Evolutionary conservation across 2,888 invertebrate genomes (phyloP).

Genomic region (Nemurella pictetii): DNA sequence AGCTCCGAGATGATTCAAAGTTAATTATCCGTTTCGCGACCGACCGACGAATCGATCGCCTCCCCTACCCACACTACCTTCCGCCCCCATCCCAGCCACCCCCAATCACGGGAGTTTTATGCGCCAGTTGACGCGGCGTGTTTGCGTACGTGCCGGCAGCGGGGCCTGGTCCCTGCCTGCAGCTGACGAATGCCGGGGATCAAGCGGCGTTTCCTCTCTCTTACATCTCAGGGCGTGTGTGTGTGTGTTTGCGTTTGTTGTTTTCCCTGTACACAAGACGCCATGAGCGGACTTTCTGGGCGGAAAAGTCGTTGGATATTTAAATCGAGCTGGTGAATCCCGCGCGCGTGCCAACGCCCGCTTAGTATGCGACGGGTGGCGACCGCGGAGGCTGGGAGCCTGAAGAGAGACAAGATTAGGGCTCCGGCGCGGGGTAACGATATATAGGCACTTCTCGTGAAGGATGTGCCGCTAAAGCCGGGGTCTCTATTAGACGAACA

Average conservation of each 20-base stretch:
- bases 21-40: neutral
- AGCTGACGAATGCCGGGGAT: neutral
- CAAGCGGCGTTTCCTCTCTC: neutral
- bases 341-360: neutral
- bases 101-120: neutral
- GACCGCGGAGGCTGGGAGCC: neutral
- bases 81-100: no score
- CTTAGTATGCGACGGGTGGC: neutral
- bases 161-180: neutral
- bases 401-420: neutral
- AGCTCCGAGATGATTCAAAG: neutral
- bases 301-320: slow-evolving; percentile 10
- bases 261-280: neutral
- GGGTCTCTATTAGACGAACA: neutral
- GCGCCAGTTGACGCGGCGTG: neutral
- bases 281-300: neutral
- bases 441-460: neutral
- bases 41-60: neutral
- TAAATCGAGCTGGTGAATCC: slow-evolving; percentile 12
- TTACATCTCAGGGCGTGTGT: neutral
- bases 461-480: neutral
- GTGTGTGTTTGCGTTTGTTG: neutral
- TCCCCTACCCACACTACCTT: no score
- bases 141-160: neutral
- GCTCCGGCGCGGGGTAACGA: no score